Evolutionary conservation across 2,113 vertebrate genomes (phyloP).

Genomic region (Trinectes maculatus): DNA sequence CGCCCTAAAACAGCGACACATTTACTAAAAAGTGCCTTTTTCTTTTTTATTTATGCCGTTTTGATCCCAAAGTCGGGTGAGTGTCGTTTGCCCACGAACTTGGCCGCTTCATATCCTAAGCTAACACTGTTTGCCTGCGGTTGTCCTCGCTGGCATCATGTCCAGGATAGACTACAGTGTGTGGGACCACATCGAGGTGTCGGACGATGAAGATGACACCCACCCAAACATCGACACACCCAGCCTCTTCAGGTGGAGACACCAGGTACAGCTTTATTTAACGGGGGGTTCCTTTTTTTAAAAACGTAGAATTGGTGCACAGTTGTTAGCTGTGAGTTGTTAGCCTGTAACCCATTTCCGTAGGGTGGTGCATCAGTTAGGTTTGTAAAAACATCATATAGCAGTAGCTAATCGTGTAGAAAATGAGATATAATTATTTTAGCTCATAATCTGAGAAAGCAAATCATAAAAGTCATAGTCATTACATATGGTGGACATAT

Average conservation of each 20-base stretch:
- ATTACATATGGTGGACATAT: neutral
- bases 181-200: slow-evolving; percentile 98
- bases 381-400: neutral
- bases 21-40: neutral
- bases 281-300: neutral
- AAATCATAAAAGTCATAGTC: too few species aligned
- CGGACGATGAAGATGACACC: slow-evolving; percentile 95
- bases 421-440: too few species aligned
- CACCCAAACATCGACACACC: slow-evolving; percentile 98
- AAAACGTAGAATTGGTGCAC: neutral
- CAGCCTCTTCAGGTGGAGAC: slow-evolving; percentile 95
- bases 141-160: slow-evolving; percentile 55
- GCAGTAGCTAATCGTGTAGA: neutral
- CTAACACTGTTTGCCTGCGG: slow-evolving; percentile 50
- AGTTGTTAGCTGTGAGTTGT: neutral
- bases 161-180: slow-evolving; percentile 93
- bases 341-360: neutral
- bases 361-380: neutral
- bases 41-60: neutral
- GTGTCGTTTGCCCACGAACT: slow-evolving; percentile 28
- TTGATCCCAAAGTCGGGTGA: neutral
- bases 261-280: slow-evolving; percentile 83
- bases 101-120: slow-evolving; percentile 31
- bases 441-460: too few species aligned
- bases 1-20: neutral